These are phyloP conservation scores for Otolemur garnettii DNA, from an alignment of 2,113 vertebrate genomes.

Conservation along the genomic window DNA sequence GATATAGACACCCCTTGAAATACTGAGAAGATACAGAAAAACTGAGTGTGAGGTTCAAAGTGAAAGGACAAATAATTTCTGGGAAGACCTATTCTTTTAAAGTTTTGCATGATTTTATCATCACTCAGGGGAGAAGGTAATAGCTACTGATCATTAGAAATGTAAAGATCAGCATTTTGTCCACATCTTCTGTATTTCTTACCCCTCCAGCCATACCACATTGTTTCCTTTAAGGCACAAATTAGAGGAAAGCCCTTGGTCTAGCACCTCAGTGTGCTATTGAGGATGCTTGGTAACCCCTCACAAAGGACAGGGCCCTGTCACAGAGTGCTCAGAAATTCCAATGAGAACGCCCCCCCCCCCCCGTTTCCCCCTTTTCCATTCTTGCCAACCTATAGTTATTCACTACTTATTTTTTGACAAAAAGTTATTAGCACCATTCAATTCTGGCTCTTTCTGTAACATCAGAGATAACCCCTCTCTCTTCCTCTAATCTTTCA, in stretches of 20 bases:
- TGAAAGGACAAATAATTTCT: not conserved
- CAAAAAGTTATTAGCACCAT: not conserved
- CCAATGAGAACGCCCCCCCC: fast-evolving
- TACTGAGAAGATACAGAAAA: not conserved
- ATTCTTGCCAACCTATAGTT: not conserved
- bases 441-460: not conserved
- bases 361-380: not conserved
- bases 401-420: not conserved
- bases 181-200: not conserved
- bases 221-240: not conserved
- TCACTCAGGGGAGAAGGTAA: not conserved
- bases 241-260: not conserved
- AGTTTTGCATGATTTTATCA: not conserved
- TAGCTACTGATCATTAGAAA: not conserved
- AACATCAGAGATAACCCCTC: not conserved
- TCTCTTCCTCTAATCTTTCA: not conserved
- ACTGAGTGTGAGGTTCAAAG: not conserved
- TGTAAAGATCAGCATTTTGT: not conserved
- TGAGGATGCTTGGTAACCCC: not conserved
- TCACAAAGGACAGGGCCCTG: not conserved
- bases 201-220: not conserved
- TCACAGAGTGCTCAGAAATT: not conserved
- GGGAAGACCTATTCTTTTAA: not conserved
- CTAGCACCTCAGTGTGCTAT: not conserved
- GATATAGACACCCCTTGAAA: not conserved